Conservation (phyloP, 2,797 vertebrate species). For the Telmatherina bonti region DNA sequence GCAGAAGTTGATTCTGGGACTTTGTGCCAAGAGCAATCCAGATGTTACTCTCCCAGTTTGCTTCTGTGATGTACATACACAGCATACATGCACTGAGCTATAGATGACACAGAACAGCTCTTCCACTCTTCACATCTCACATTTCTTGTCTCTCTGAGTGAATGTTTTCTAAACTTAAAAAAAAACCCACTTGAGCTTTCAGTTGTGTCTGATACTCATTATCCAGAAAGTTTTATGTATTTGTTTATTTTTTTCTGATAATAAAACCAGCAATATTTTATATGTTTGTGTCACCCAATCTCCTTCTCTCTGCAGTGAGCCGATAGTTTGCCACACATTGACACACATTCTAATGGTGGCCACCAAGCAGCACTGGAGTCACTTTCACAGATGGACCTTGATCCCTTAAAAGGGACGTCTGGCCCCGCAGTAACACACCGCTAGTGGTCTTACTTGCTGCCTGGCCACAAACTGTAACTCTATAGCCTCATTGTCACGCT, state of each 20-base stretch:
- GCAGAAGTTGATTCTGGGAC: constrained; percentile 62
- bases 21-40: constrained; percentile 72
- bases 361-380: constrained; percentile 67
- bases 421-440: constrained; percentile 61
- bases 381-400: constrained; percentile 73
- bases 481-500: constrained; percentile 84
- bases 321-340: constrained; percentile 53
- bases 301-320: constrained; percentile 36
- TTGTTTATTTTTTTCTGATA: constrained; percentile 1
- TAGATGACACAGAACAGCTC: constrained; percentile 1
- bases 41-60: constrained; percentile 66
- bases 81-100: constrained; percentile 9
- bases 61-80: constrained; percentile 24
- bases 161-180: constrained; percentile 62
- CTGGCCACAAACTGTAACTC: constrained; percentile 78
- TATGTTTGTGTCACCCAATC: constrained; percentile 27
- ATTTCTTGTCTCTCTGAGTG: constrained; percentile 23
- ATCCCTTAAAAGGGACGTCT: constrained; percentile 76
- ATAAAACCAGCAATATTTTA: constrained; percentile 24
- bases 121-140: constrained; percentile 6
- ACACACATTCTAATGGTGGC: constrained; percentile 65
- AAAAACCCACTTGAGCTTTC: constrained; percentile 32
- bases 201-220: constrained; percentile 50
- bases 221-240: constrained; percentile 31
- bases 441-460: constrained; percentile 35